Evolutionary conservation across 2,113 vertebrate genomes (phyloP), one percentile per base, ranked within the genome.

Genomic region (Sebastes schlegelii): DNA sequence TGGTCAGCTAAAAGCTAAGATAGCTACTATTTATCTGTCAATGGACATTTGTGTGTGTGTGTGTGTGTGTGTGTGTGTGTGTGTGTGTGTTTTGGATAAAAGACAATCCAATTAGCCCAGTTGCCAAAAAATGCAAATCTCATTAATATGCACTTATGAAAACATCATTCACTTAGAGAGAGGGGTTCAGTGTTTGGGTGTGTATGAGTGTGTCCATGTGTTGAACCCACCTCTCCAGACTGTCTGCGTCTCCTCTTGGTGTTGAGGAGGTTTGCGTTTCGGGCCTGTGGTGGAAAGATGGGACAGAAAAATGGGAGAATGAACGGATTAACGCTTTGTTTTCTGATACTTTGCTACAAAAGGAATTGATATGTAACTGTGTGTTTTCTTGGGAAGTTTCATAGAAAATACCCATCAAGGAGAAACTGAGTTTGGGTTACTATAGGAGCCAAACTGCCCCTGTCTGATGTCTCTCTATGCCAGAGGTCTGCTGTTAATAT

Each of bases 181-280:
- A 73, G 43, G 17, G 43, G 68, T 16, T n/a, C 62, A 70, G 70
- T 5, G 19, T 72, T 78, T 70, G 82, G 16, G 26, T 55, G 77
- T 58, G 77, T 69, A 55, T 43, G 49, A 49, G 85, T 45, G 61
- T 51, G 26, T 68, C 66, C 40, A 42, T 52, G 49, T 23, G 72
- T 14, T 71, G 55, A 66, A 81, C 92, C 75, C 94, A 98, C 96
- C 94, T 96, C 96, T 80, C 93, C 95, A 6, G 95, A 96, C 83
- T 97, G 96, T 60, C 98, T 96, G 82, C 98, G 96, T 70, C 94
- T 97, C 65, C 98, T 97, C 87, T 96, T 96, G 7, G 95, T 92
- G 88, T 2, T 91, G 46, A 74, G 34, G 21, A 5, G 4, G 82
- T 80, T 88, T 14, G 69, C 0, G 68, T 62, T 88, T n/a, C 72